These are phyloP conservation scores for Stictocephala bisonia DNA, from an alignment of 2,888 invertebrate genomes.

Conservation along the genomic window DNA sequence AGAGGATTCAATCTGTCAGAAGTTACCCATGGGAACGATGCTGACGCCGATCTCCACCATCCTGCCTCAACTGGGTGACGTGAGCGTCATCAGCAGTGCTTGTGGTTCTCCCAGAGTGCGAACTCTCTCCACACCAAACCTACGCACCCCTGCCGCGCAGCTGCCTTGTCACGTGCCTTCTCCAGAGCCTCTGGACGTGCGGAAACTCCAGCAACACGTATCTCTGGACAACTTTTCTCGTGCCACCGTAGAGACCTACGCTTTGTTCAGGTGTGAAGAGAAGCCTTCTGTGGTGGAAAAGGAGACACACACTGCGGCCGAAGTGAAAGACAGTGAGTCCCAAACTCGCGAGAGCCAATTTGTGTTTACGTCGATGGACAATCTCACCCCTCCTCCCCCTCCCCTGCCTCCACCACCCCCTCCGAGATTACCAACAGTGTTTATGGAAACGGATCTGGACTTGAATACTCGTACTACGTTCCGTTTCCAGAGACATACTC, in stretches of 20 bases:
- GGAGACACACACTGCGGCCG: constrained; percentile 28
- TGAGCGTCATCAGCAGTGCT: constrained; percentile 11
- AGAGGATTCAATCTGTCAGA: constrained; percentile 73
- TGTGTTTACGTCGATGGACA: constrained; percentile 16
- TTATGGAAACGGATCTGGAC: constrained; percentile 27
- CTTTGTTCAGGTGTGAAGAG: too few relatives aligned
- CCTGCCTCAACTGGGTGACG: neutral
- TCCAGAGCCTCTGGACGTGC: constrained; percentile 15
- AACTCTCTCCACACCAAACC: constrained; percentile 17
- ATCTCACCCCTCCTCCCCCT: constrained; percentile 23
- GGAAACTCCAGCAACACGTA: constrained; percentile 23
- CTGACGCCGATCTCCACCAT: constrained; percentile 19
- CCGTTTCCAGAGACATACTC: too few relatives aligned
- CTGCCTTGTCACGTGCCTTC: constrained; percentile 31
- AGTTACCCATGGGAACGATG: constrained; percentile 57
- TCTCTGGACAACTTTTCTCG: constrained; percentile 18
- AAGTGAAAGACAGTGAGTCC: constrained; percentile 79
- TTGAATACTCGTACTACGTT: too few relatives aligned
- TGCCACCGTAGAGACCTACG: neutral
- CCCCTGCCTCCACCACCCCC: constrained; percentile 44
- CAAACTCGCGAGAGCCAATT: constrained; percentile 81
- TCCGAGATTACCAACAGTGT: constrained; percentile 34
- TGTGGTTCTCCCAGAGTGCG: neutral
- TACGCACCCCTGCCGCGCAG: constrained; percentile 10
- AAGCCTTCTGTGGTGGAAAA: neutral